Evolutionary conservation across 2,888 invertebrate species (phyloP).

Genomic region (Mimachlamys varia): DNA sequence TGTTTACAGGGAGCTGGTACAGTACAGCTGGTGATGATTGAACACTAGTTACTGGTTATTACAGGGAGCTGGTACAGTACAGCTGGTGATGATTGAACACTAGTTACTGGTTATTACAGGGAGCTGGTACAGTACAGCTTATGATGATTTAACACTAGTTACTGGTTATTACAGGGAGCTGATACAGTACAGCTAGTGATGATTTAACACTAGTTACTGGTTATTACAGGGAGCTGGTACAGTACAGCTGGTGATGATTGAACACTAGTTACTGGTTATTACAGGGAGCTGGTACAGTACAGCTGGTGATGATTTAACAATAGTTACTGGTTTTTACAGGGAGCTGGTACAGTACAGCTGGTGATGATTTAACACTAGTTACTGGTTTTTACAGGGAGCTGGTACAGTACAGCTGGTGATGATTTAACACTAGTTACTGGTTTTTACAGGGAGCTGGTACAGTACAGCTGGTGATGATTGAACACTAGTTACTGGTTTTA

Average conservation of each 20-base stretch:
- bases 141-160: too few species aligned
- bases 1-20: not conserved
- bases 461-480: not conserved
- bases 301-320: not conserved
- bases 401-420: not conserved
- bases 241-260: not conserved
- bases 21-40: not conserved
- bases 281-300: not conserved
- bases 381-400: not conserved
- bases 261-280: not conserved
- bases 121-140: not conserved
- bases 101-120: not conserved
- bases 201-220: not conserved
- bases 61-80: not conserved
- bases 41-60: not conserved
- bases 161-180: not conserved
- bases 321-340: not conserved
- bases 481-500: not conserved
- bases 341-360: not conserved
- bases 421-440: not conserved
- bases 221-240: not conserved
- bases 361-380: too few species aligned
- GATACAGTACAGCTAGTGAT: not conserved
- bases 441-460: not conserved
- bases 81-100: not conserved